A percentile compares a stretch with the other conserved stretches of the same genome.
Evolutionary conservation across 2,113 vertebrate genomes (phyloP).

Genomic region (Oenanthe melanoleuca): DNA sequence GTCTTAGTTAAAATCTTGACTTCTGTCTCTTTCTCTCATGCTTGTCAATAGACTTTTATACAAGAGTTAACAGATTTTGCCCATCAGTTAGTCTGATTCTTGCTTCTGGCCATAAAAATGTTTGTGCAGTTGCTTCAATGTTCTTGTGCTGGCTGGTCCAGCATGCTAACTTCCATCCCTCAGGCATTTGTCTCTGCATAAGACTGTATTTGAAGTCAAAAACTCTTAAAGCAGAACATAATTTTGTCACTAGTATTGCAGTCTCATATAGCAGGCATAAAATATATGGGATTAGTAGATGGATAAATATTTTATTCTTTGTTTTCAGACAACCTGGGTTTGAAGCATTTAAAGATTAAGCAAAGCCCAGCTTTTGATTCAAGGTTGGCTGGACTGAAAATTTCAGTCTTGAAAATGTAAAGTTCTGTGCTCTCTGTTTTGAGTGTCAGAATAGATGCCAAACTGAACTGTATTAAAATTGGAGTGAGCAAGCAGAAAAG

Average conservation of each 20-base stretch:
- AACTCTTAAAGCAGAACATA: neutral
- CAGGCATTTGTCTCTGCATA: neutral
- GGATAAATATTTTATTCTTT: neutral
- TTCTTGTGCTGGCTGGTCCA: neutral
- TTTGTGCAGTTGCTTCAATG: neutral
- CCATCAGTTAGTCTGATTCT: neutral
- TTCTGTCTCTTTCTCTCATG: neutral
- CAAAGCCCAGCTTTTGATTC: neutral
- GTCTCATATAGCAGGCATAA: neutral
- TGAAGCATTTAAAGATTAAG: neutral
- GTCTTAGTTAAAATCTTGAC: neutral
- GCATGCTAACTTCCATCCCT: neutral
- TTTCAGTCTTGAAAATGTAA: neutral
- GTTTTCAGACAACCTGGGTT: neutral
- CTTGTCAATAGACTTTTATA: neutral
- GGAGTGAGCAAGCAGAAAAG: neutral
- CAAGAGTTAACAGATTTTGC: neutral
- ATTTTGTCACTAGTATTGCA: neutral
- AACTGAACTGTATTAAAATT: neutral
- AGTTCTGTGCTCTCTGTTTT: neutral
- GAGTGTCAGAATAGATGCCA: neutral
- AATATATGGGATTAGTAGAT: neutral
- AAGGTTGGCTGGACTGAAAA: neutral
- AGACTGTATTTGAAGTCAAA: neutral
- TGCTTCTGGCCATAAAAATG: neutral